These are phyloP conservation scores for Sus scrofa DNA, from an alignment of 2,113 vertebrate species.

Conservation along the genomic window DNA sequence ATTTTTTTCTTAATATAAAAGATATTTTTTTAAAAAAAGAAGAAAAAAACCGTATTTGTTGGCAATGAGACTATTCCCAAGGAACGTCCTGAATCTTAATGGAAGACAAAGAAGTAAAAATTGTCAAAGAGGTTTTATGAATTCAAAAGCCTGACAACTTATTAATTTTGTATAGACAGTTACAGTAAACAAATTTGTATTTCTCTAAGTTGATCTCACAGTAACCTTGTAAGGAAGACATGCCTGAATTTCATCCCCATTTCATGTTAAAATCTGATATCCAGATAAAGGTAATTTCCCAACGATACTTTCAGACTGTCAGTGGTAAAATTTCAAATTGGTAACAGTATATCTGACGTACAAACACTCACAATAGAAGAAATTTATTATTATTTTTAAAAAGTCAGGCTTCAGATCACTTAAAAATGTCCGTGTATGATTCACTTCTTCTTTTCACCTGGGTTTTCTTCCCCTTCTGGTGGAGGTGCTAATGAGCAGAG, in stretches of 20 bases:
- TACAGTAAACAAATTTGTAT: background rate
- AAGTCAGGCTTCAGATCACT: background rate
- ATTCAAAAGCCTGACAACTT: background rate
- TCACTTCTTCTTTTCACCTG: slow-evolving; percentile 60
- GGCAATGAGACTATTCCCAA: background rate
- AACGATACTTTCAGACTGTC: background rate
- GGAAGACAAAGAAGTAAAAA: background rate
- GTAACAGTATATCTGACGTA: background rate
- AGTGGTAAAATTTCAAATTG: background rate
- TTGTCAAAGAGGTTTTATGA: background rate
- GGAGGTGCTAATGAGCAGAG: slow-evolving; percentile 71
- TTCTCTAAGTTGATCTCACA: background rate
- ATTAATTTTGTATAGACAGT: background rate
- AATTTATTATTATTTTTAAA: background rate
- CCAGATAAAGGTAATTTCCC: background rate
- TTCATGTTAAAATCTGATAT: background rate
- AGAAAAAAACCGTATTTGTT: background rate
- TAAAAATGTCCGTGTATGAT: background rate
- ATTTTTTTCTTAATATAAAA: no score
- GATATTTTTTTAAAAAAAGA: background rate
- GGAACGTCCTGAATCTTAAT: background rate
- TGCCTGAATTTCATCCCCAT: background rate
- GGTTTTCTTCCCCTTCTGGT: slow-evolving; percentile 55
- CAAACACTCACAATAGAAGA: background rate
- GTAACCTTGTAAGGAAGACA: background rate